Evolutionary conservation across 1,140 invertebrate genomes (phyloP).

Genomic region (Bombus cullumanus): DNA sequence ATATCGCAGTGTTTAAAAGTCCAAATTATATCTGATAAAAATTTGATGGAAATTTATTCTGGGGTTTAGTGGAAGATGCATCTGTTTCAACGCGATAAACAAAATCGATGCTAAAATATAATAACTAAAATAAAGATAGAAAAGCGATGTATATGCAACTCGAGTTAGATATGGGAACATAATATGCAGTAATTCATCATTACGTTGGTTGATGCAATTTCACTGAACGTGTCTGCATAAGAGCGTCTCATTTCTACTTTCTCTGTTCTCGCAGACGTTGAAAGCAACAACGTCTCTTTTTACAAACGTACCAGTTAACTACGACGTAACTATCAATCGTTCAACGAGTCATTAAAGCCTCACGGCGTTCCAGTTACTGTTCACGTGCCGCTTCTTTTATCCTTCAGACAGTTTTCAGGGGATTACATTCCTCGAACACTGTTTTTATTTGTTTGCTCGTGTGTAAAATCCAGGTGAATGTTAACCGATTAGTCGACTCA

Average conservation of each 20-base stretch:
- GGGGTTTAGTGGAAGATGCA: too few species aligned
- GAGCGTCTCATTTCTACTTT: slow-evolving; percentile 12
- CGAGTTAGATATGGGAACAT: neutral
- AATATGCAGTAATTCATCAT: neutral
- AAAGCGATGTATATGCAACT: neutral
- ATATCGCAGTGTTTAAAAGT: neutral
- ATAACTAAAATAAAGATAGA: neutral
- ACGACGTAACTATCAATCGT: neutral
- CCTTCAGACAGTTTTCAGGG: neutral
- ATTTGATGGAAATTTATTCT: neutral
- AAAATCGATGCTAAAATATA: too few species aligned
- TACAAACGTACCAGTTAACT: neutral
- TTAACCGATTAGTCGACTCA: neutral
- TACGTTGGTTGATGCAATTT: slow-evolving; percentile 39
- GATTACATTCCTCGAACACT: neutral
- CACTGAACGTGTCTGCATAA: neutral
- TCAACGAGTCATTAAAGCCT: neutral
- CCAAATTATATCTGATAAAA: fast-evolving
- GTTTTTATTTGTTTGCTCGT: neutral
- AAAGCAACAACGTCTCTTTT: neutral
- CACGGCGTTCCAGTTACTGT: neutral
- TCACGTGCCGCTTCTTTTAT: neutral
- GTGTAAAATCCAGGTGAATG: neutral
- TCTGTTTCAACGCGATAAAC: too few species aligned
- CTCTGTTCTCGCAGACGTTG: neutral